These are phyloP conservation scores for Cossypha polioptera DNA, from an alignment of 2,797 vertebrate genomes.

Conservation along the genomic window DNA sequence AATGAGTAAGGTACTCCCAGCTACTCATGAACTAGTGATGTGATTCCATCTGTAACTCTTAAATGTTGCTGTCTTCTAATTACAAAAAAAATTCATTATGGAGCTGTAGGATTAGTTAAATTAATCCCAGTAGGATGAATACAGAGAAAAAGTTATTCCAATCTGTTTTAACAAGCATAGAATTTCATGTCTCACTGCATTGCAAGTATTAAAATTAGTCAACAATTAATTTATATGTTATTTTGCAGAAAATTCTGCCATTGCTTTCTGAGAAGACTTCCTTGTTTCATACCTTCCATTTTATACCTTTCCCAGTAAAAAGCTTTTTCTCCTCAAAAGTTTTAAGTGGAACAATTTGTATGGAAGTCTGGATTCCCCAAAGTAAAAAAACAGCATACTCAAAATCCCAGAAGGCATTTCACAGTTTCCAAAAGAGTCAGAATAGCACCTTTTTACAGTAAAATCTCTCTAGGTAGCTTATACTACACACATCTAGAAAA, in stretches of 20 bases:
- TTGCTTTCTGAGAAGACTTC: neutral
- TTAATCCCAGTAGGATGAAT: neutral
- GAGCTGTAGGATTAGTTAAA: neutral
- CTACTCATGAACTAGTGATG: neutral
- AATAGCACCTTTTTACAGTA: neutral
- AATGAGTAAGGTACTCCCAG: neutral
- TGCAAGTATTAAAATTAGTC: neutral
- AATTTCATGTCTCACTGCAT: neutral
- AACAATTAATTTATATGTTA: neutral
- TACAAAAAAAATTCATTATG: neutral
- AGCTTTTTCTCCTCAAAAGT: neutral
- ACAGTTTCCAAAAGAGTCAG: neutral
- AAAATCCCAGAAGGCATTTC: neutral
- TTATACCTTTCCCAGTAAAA: neutral
- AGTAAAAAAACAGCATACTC: neutral
- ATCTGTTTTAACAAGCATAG: neutral
- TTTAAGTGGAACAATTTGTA: neutral
- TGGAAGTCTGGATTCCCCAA: neutral
- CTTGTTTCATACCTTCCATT: neutral
- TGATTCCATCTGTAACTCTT: neutral
- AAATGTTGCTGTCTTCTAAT: neutral
- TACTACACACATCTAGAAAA: neutral
- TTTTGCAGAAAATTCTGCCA: neutral
- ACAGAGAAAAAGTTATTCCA: neutral
- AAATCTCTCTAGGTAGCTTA: neutral